Conservation (phyloP, 2,888 invertebrate species). For the Lepeophtheirus nordmannii region DNA sequence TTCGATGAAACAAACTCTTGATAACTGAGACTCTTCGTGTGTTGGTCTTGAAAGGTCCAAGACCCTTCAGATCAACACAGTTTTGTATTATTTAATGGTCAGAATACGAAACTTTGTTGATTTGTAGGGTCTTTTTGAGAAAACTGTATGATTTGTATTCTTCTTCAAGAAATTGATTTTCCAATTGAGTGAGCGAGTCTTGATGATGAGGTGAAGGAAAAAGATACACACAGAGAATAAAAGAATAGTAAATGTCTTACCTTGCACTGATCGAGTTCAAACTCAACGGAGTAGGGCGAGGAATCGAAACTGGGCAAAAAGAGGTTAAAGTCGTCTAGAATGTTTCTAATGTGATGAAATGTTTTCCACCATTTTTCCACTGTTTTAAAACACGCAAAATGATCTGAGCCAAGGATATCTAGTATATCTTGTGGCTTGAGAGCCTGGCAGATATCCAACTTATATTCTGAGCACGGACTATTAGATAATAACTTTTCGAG, state of each 20-base stretch:
- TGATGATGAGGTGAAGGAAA: background rate
- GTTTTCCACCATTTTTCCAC: background rate
- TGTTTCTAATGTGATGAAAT: background rate
- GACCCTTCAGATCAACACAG: conserved; percentile 7
- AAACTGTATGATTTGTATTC: background rate
- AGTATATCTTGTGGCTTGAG: background rate
- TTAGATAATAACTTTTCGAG: background rate
- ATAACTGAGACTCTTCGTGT: too few species aligned
- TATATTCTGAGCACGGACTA: conserved; percentile 4
- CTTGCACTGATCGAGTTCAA: conserved; percentile 7
- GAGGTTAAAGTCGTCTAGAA: conserved; percentile 1
- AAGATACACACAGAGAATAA: background rate
- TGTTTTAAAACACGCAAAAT: conserved; percentile 6
- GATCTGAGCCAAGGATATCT: background rate
- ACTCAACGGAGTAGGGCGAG: conserved; percentile 5
- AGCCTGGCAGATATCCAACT: background rate
- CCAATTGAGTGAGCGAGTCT: too few species aligned
- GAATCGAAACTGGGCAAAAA: conserved; percentile 5
- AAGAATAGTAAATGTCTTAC: background rate
- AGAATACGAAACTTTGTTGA: background rate
- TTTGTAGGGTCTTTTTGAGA: background rate
- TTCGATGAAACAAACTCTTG: too few species aligned
- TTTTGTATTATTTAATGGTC: background rate
- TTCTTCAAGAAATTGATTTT: background rate
- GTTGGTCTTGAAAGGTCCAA: background rate